Conservation (phyloP, 2,797 vertebrate species). For the Columba guinea region DNA sequence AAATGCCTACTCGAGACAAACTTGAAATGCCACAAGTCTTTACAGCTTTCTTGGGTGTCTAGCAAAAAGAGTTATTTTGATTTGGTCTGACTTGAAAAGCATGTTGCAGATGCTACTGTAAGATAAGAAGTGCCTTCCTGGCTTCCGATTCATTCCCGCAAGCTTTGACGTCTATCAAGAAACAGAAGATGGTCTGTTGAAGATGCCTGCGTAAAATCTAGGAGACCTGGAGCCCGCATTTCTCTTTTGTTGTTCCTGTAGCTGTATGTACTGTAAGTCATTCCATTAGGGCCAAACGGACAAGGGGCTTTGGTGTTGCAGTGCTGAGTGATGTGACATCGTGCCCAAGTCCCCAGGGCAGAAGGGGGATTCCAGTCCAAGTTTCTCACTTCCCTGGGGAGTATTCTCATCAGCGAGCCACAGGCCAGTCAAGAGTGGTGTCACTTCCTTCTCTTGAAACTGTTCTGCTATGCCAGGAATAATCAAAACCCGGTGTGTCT, state of each 20-base stretch:
- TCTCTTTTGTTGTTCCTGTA: not conserved
- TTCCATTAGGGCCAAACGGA: not conserved
- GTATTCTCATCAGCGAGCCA: constrained; percentile 25
- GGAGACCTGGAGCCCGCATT: not conserved
- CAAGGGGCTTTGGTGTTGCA: not conserved
- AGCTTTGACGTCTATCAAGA: not conserved
- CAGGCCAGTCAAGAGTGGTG: constrained; percentile 5
- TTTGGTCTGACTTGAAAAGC: not conserved
- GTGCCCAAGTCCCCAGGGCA: not conserved
- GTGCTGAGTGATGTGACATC: not conserved
- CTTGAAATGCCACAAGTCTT: not conserved
- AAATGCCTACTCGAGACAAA: fast-evolving
- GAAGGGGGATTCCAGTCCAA: constrained; percentile 50
- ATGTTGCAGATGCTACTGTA: not conserved
- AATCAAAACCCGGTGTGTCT: not conserved
- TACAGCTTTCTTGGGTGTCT: not conserved
- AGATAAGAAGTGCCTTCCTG: not conserved
- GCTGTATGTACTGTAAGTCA: not conserved
- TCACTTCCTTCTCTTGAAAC: constrained; percentile 60
- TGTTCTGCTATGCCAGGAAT: constrained; percentile 39
- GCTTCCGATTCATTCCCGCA: not conserved
- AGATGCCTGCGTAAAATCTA: not conserved
- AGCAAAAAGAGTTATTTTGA: not conserved
- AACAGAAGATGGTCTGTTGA: not conserved
- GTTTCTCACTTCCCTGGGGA: constrained; percentile 45